Percentiles rank a stretch among this genome's conserved stretches.
These are phyloP conservation scores for Heteromormyrus szaboi DNA, from an alignment of 2,797 vertebrate genomes.

Conservation along the genomic window DNA sequence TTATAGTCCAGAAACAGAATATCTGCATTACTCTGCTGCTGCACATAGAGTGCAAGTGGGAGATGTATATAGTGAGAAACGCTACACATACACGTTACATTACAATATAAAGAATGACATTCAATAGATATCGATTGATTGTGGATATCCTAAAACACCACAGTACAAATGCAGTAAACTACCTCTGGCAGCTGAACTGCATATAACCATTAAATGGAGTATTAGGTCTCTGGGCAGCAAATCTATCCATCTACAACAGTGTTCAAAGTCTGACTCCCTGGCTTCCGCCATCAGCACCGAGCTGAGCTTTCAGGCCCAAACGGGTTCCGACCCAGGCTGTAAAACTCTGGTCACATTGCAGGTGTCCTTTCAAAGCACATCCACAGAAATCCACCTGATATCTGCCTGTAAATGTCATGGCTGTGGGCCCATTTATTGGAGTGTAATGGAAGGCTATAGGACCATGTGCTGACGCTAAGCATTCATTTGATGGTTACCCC, in stretches of 20 bases:
- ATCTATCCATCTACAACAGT: not conserved
- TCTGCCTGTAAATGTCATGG: not conserved
- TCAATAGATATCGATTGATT: not conserved
- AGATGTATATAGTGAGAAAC: not conserved
- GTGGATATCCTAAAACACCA: not conserved
- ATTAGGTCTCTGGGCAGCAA: not conserved
- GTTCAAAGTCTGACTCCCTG: not conserved
- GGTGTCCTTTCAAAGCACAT: not conserved
- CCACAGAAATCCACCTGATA: not conserved
- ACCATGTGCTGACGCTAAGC: not conserved
- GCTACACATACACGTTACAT: not conserved
- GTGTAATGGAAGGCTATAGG: not conserved
- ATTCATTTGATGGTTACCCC: not conserved
- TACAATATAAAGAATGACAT: not conserved
- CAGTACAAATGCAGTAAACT: not conserved
- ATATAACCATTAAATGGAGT: not conserved
- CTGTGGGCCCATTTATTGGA: not conserved
- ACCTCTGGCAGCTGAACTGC: not conserved
- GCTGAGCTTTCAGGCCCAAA: not conserved
- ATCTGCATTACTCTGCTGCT: not conserved
- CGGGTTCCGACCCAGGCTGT: not conserved
- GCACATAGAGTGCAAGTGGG: not conserved
- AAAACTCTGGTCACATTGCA: not conserved
- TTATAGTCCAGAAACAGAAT: too few relatives aligned
- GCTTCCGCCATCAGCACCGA: not conserved